These are phyloP conservation scores for Euzetes globulus DNA, from an alignment of 2,888 invertebrate genomes.

Conservation along the genomic window DNA sequence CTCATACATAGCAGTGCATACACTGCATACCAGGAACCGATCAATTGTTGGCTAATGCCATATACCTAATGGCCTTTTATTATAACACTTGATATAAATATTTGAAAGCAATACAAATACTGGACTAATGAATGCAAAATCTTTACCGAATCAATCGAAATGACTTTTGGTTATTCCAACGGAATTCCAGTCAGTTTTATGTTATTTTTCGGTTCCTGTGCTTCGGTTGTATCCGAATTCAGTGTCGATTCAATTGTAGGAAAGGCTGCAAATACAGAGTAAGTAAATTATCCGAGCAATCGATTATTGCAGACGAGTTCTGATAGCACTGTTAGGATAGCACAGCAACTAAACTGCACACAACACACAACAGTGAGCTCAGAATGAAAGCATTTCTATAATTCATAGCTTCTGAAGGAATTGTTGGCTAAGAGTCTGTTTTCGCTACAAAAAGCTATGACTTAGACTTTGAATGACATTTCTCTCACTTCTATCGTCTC, in stretches of 20 bases:
- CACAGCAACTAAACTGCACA: neutral
- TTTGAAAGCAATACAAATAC: neutral
- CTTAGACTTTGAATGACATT: constrained; percentile 15
- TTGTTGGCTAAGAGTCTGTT: neutral
- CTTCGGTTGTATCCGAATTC: neutral
- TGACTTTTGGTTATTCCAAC: neutral
- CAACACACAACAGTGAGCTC: neutral
- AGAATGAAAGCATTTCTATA: neutral
- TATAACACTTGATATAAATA: constrained; percentile 23
- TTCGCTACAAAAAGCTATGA: constrained; percentile 16
- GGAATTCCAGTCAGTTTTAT: constrained; percentile 10
- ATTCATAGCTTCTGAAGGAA: constrained; percentile 12
- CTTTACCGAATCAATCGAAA: neutral
- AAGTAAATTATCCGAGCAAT: constrained; percentile 16
- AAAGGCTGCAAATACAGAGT: constrained; percentile 3
- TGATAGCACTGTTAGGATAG: neutral
- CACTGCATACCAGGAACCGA: neutral
- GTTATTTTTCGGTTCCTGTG: neutral
- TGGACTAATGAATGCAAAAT: neutral
- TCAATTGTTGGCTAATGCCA: neutral
- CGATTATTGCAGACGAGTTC: neutral
- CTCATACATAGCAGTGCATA: neutral
- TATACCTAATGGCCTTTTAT: constrained; percentile 14
- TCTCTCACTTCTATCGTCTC: constrained; percentile 10
- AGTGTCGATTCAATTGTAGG: neutral